A percentile compares a stretch with the other conserved stretches of the same genome.
phyloP scores from a whole-genome alignment of 2,888 invertebrate species.

The Latrodectus hesperus region DNA sequence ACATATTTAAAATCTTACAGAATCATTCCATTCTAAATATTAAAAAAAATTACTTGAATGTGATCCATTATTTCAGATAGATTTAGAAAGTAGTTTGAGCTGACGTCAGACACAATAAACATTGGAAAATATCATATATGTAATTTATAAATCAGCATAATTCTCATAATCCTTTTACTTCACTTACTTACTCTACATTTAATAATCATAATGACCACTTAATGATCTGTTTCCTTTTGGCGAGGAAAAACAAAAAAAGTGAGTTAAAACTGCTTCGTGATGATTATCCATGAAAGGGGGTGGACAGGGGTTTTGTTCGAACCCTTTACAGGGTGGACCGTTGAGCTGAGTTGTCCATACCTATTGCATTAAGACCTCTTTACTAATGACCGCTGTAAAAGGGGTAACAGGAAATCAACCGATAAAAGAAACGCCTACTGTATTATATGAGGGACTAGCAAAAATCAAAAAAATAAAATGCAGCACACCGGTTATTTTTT shows the following conservation, averaged over 20 bases:
- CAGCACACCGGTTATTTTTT: no score
- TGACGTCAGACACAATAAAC: no score
- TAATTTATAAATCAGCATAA: no score
- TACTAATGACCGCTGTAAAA: constrained; percentile 45
- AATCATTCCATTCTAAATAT: no score
- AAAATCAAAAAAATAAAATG: no score
- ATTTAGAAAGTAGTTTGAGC: no score
- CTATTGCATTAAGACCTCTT: constrained; percentile 44
- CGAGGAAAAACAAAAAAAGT: neutral
- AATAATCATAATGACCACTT: constrained; percentile 23
- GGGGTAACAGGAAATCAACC: constrained; percentile 44
- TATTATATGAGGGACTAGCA: neutral
- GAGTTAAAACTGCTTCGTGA: neutral
- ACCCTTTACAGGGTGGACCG: constrained; percentile 34
- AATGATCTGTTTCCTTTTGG: constrained; percentile 25
- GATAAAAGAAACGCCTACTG: constrained; percentile 23
- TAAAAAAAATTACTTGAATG: no score
- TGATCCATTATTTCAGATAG: no score
- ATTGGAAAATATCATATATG: no score
- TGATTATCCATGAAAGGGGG: constrained; percentile 1
- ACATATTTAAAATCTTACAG: no score
- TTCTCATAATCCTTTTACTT: no score
- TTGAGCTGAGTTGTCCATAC: constrained; percentile 17
- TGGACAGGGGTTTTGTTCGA: constrained; percentile 22
- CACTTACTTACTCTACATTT: neutral